These are phyloP conservation scores for Lepus europaeus DNA, from an alignment of 2,113 vertebrate genomes.

Conservation along the genomic window DNA sequence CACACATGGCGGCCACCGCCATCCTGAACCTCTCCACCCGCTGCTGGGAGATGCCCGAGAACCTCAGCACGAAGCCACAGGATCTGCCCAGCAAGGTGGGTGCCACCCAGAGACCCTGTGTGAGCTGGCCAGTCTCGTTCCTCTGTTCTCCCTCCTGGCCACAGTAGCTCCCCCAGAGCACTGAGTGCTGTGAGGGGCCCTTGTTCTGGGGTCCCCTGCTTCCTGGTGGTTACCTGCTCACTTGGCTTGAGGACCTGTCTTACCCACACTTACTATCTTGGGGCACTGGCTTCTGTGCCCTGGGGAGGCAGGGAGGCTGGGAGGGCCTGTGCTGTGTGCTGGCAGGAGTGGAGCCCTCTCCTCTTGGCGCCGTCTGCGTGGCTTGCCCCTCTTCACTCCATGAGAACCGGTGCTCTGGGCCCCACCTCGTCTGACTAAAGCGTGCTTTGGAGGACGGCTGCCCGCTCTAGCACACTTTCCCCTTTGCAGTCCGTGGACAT, in stretches of 20 bases:
- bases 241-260: neutral
- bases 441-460: rapidly evolving
- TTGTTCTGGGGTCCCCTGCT: too few relatives aligned
- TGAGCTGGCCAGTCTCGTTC: too few relatives aligned
- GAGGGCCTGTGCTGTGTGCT: rapidly evolving
- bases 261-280: neutral
- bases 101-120: too few relatives aligned
- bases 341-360: neutral
- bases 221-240: neutral
- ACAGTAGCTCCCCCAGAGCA: neutral
- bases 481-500: slow-evolving; percentile 93
- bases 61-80: slow-evolving; percentile 96
- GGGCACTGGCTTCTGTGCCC: neutral
- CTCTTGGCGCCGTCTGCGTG: neutral
- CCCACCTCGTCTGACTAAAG: neutral
- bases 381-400: neutral
- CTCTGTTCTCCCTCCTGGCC: neutral
- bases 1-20: slow-evolving; percentile 98
- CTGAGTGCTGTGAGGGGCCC: neutral
- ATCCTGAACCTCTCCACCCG: slow-evolving; percentile 99
- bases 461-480: neutral
- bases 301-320: neutral
- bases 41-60: slow-evolving; percentile 99
- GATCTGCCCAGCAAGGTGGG: slow-evolving; percentile 92
- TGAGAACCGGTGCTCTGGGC: neutral